Conservation (phyloP, 2,888 invertebrate species). For the Ochropacha duplaris region DNA sequence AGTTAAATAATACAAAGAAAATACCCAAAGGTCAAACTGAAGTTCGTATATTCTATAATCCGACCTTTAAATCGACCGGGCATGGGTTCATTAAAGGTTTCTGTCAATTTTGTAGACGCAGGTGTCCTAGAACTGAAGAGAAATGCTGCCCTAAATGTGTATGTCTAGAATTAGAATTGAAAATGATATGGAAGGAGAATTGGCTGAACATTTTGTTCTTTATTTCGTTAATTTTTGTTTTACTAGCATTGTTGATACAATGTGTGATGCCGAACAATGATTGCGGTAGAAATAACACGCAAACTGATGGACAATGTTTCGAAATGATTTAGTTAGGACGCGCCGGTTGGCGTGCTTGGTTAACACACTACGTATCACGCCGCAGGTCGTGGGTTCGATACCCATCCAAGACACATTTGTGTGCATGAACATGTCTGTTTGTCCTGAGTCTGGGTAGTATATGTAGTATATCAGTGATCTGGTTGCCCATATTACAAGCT, state of each 20-base stretch:
- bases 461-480: no score
- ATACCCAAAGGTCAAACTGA: constrained; percentile 59
- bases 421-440: no score
- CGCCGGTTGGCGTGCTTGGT: no score
- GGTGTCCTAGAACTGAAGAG: constrained; percentile 60
- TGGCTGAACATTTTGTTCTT: constrained; percentile 71
- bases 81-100: constrained; percentile 48
- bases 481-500: no score
- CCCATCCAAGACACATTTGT: no score
- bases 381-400: no score
- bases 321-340: constrained; percentile 40
- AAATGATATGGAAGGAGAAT: constrained; percentile 65
- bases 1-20: constrained; percentile 45
- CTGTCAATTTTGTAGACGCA: constrained; percentile 59
- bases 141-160: constrained; percentile 68
- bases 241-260: constrained; percentile 62
- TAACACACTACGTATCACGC: no score
- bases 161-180: constrained; percentile 62
- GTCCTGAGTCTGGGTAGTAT: no score
- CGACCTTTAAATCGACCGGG: constrained; percentile 62
- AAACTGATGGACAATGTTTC: constrained; percentile 47
- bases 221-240: constrained; percentile 58
- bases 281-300: constrained; percentile 41
- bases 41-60: constrained; percentile 75
- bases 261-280: constrained; percentile 51